Percentiles rank a stretch among this genome's conserved stretches.
Conservation (phyloP, 2,888 invertebrate species). For the Hyalella azteca region DNA sequence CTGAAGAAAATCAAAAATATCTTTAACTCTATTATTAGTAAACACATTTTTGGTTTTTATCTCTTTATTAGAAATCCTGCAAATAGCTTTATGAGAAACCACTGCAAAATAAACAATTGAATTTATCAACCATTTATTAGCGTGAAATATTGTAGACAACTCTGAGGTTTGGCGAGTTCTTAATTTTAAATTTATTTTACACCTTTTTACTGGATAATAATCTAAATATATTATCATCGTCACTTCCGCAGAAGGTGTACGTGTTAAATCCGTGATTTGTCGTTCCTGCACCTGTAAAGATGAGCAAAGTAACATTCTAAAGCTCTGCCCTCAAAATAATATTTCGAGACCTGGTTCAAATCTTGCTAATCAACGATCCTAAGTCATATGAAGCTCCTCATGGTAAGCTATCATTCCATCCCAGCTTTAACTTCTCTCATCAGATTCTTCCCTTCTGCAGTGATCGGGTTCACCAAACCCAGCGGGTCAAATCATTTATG, state of each 20-base stretch:
- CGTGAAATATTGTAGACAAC: background rate
- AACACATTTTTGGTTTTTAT: background rate
- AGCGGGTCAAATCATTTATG: background rate
- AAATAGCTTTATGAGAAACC: background rate
- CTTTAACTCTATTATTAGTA: background rate
- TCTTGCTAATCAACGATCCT: too few relatives aligned
- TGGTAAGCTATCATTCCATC: background rate
- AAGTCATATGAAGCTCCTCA: background rate
- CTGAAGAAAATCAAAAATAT: background rate
- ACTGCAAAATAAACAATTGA: background rate
- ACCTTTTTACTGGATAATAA: background rate
- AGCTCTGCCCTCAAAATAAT: background rate
- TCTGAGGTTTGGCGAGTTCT: background rate
- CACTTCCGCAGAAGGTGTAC: background rate
- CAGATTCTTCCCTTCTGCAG: background rate
- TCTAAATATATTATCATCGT: background rate
- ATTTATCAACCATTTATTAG: background rate
- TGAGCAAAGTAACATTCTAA: background rate
- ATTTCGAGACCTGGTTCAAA: background rate
- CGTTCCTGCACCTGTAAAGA: background rate
- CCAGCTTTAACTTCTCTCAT: background rate
- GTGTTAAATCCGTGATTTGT: background rate
- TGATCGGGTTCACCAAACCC: background rate
- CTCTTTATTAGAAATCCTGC: background rate
- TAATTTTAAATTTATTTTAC: background rate